Conservation (phyloP, 23 tunicate species). For the Botrylloides violaceus region DNA sequence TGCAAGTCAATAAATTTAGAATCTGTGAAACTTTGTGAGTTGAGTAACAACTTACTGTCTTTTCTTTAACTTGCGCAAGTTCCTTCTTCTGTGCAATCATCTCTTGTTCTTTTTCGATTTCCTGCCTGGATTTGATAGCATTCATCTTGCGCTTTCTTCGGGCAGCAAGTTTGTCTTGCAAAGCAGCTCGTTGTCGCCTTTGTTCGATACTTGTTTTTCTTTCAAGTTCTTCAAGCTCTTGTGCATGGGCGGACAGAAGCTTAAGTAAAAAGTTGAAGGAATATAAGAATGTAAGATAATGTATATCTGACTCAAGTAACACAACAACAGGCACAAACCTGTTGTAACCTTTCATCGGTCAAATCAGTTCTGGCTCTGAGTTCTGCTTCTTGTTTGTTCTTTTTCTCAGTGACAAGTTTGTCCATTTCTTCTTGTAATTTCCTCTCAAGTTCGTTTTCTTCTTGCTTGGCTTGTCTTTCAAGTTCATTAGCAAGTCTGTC, state of each 20-base stretch:
- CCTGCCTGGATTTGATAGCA: constrained; percentile 39
- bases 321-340: too few relatives aligned
- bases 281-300: too few relatives aligned
- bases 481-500: constrained; percentile 50
- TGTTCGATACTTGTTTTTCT: constrained; percentile 45
- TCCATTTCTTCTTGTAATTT: constrained; percentile 67
- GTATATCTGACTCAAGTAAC: too few relatives aligned
- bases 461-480: constrained; percentile 48
- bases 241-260: constrained; percentile 90
- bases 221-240: constrained; percentile 74
- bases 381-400: constrained; percentile 85
- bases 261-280: too few relatives aligned
- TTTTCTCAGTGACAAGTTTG: constrained; percentile 39
- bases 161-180: constrained; percentile 69
- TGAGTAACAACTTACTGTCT: constrained; percentile 42
- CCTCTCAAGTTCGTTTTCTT: constrained; percentile 50
- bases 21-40: neutral
- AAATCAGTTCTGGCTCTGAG: constrained; percentile 74
- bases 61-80: constrained; percentile 77
- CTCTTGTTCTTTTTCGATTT: constrained; percentile 69
- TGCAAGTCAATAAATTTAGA: neutral
- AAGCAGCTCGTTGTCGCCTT: constrained; percentile 54
- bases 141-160: constrained; percentile 55
- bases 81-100: constrained; percentile 71
- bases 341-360: constrained; percentile 62